Conservation (phyloP, 2,888 invertebrate species). For the Thereva unica region DNA sequence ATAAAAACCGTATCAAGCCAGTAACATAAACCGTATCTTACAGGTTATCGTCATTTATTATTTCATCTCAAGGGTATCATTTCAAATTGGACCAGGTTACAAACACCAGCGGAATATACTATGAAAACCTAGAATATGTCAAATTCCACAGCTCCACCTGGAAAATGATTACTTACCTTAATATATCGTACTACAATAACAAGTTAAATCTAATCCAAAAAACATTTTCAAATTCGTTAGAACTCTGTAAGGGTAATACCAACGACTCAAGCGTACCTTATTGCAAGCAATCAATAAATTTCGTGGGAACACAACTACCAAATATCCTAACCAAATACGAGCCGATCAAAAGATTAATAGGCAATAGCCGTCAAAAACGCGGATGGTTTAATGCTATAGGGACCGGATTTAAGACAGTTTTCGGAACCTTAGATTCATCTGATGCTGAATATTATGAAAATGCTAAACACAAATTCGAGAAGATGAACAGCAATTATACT, state of each 20-base stretch:
- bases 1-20: not conserved
- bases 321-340: slow-evolving; percentile 13
- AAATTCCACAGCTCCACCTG: slow-evolving; percentile 33
- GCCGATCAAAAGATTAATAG: slow-evolving; percentile 15
- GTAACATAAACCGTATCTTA: not conserved
- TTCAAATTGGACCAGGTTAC: not conserved
- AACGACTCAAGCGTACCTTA: slow-evolving; percentile 1
- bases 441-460: slow-evolving; percentile 41
- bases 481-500: slow-evolving; percentile 38
- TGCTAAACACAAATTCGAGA: slow-evolving; percentile 38
- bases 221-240: slow-evolving; percentile 11
- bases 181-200: slow-evolving; percentile 14
- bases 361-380: slow-evolving; percentile 1
- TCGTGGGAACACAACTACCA: slow-evolving; percentile 24
- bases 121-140: slow-evolving; percentile 34
- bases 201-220: slow-evolving; percentile 20
- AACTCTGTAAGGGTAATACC: not conserved
- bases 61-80: not conserved
- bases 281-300: slow-evolving; percentile 25
- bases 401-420: slow-evolving; percentile 29
- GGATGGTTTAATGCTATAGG: slow-evolving; percentile 29
- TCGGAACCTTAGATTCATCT: slow-evolving; percentile 28
- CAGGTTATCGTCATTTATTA: too few species aligned
- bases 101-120: slow-evolving; percentile 38
- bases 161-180: slow-evolving; percentile 26